Percentiles rank a stretch among this genome's conserved stretches.
These are phyloP conservation scores for Bos taurus DNA, from an alignment of 2,113 vertebrate species.

Conservation along the genomic window ARS-UCD2.0 NC_037340.1:79666001-79666500, in stretches of 20 bases:
- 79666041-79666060: not conserved
- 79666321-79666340: constrained; percentile 53
- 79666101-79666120: too few species aligned
- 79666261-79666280: constrained; percentile 50
- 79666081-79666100: not conserved
- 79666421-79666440: constrained; percentile 59
- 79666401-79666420: constrained; percentile 69
- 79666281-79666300: constrained; percentile 64
- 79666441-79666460: constrained; percentile 21
- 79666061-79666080: not conserved
- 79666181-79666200: constrained; percentile 2
- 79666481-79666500: constrained; percentile 34
- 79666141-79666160: not conserved
- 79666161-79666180: not conserved
- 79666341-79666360: constrained; percentile 31
- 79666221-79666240: constrained; percentile 17
- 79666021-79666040: not conserved
- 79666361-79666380: constrained; percentile 63
- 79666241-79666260: constrained; percentile 49
- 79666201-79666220: not conserved
- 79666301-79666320: constrained; percentile 51
- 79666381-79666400: constrained; percentile 60
- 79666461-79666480: not conserved
- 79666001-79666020: accelerated
- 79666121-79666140: not conserved